Evolutionary conservation across 92 coral and sea anemone species (phyloP).

Genomic region (Palythoa caribaeorum): DNA sequence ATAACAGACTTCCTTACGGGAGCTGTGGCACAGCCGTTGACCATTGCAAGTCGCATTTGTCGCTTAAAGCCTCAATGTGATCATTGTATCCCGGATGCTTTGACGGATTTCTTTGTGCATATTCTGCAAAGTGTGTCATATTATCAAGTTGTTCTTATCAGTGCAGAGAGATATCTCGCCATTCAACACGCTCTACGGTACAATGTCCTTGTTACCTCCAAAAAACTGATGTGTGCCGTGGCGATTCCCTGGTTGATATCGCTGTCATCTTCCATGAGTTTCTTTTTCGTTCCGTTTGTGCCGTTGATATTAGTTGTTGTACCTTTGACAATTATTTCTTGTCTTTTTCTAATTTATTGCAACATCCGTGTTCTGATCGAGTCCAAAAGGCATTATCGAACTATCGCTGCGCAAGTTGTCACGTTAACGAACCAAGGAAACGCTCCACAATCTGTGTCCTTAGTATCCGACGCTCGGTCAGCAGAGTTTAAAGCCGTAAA

Average conservation of each 20-base stretch:
- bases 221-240: background rate
- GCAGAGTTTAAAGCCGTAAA: background rate
- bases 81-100: background rate
- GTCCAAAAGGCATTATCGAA: background rate
- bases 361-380: background rate
- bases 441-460: background rate
- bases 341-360: background rate
- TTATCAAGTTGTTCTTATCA: background rate
- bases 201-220: background rate
- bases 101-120: background rate
- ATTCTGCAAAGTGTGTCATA: background rate
- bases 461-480: background rate
- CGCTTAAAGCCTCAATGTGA: background rate
- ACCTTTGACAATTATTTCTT: background rate
- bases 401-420: background rate
- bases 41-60: background rate
- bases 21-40: background rate
- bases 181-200: background rate
- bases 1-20: conserved; percentile 8
- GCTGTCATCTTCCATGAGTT: background rate
- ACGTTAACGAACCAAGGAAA: background rate
- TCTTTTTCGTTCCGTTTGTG: background rate
- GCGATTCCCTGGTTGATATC: background rate
- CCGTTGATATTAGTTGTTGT: background rate
- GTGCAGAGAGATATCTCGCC: conserved; percentile 1